Evolutionary conservation across 2,113 vertebrate genomes (phyloP).

Genomic region (Gobius niger): DNA sequence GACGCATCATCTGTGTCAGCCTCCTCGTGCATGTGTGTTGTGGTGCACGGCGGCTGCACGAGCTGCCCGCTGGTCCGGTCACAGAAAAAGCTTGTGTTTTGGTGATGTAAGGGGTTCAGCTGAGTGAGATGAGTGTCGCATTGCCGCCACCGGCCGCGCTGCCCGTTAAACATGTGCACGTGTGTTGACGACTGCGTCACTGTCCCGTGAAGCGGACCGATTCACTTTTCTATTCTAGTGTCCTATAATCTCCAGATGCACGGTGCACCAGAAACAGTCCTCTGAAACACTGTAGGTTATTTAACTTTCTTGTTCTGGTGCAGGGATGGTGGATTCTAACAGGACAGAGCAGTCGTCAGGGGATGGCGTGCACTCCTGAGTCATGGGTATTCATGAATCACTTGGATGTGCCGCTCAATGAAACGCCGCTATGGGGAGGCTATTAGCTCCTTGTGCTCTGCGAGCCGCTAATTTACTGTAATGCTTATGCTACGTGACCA

Average conservation of each 20-base stretch:
- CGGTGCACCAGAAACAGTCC: neutral
- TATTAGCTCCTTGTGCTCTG: slow-evolving; percentile 12
- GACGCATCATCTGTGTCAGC: slow-evolving; percentile 27
- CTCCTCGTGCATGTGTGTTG: slow-evolving; percentile 4
- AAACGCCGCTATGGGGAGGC: slow-evolving; percentile 8
- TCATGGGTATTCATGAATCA: slow-evolving; percentile 29
- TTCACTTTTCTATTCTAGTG: neutral
- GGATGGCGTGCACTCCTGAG: slow-evolving; percentile 2
- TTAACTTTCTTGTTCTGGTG: neutral
- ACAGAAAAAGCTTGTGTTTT: neutral
- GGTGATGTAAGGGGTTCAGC: slow-evolving; percentile 35
- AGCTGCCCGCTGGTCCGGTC: neutral
- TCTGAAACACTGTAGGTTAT: neutral
- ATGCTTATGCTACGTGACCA: slow-evolving; percentile 11
- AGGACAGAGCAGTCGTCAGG: neutral
- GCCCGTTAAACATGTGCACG: slow-evolving; percentile 58
- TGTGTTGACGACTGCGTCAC: slow-evolving; percentile 65
- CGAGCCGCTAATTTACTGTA: slow-evolving; percentile 7
- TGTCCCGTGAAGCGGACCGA: slow-evolving; percentile 46
- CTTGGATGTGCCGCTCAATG: slow-evolving; percentile 16
- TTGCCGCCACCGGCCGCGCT: slow-evolving; percentile 67
- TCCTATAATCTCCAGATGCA: neutral
- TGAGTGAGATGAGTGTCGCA: slow-evolving; percentile 69
- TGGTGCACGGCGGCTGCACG: slow-evolving; percentile 22
- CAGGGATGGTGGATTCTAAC: neutral